Conservation (phyloP, 1,140 invertebrate genomes). For the Leptopilina boulardi region DNA sequence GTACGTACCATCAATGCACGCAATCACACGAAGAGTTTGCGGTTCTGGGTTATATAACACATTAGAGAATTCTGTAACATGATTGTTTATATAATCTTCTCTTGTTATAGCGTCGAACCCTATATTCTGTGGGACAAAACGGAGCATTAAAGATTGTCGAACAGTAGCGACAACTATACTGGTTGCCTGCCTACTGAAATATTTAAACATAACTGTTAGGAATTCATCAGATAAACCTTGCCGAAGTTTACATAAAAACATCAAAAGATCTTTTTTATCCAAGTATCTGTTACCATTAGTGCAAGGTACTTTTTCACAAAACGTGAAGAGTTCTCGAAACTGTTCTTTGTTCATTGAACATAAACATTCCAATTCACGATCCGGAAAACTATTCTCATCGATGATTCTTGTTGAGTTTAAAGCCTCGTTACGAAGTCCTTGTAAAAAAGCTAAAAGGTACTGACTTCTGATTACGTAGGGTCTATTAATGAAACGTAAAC, state of each 20-base stretch:
- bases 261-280: constrained; percentile 38
- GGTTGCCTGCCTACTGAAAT: constrained; percentile 32
- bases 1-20: constrained; percentile 27
- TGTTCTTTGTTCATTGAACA: constrained; percentile 5
- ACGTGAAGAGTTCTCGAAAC: constrained; percentile 33
- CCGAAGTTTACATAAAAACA: constrained; percentile 46
- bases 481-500: constrained; percentile 33
- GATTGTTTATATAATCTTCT: background rate
- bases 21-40: background rate
- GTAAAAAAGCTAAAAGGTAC: constrained; percentile 1
- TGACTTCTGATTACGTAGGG: constrained; percentile 32
- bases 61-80: background rate
- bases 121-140: constrained; percentile 38
- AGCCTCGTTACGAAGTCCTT: background rate
- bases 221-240: constrained; percentile 47
- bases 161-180: constrained; percentile 34
- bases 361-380: constrained; percentile 23
- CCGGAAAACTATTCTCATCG: constrained; percentile 11
- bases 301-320: constrained; percentile 34
- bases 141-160: constrained; percentile 28
- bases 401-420: background rate
- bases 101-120: background rate
- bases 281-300: constrained; percentile 29
- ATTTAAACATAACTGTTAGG: constrained; percentile 40
- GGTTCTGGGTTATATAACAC: constrained; percentile 26